Conservation (phyloP, 1,140 invertebrate species). For the Ylistrum balloti region DNA sequence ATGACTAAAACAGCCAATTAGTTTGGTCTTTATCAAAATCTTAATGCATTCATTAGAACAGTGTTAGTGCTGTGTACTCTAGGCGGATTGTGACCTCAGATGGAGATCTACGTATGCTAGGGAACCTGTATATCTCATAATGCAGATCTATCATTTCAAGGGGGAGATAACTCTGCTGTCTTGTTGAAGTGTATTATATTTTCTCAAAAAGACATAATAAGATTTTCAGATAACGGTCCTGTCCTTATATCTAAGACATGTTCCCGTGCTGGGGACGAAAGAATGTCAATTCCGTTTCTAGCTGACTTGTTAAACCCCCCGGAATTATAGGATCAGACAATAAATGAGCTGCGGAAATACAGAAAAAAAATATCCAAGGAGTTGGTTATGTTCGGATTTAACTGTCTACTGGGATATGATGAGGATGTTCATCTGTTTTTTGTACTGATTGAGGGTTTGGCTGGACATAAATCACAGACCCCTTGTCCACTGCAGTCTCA, state of each 20-base stretch:
- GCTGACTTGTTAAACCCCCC: conserved; percentile 22
- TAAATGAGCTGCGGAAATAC: conserved; percentile 31
- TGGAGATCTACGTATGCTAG: neutral
- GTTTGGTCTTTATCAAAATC: neutral
- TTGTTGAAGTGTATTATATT: conserved; percentile 36
- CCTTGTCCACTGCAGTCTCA: neutral
- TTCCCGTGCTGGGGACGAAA: neutral
- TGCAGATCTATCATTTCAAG: neutral
- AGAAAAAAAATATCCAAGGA: conserved; percentile 30
- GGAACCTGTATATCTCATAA: neutral
- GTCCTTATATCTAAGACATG: neutral
- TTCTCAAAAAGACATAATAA: conserved; percentile 28
- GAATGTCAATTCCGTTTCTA: conserved; percentile 34
- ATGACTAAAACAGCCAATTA: neutral
- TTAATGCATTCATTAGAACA: neutral
- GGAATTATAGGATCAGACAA: conserved; percentile 33
- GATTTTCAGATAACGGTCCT: conserved; percentile 13
- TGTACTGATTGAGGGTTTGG: neutral
- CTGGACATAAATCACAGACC: neutral
- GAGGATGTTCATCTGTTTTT: conserved; percentile 27
- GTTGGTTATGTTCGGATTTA: neutral
- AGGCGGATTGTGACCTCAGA: neutral
- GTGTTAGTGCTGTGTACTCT: neutral
- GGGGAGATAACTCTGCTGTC: neutral
- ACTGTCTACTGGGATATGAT: neutral